These are phyloP conservation scores for Iselma pallidipennis DNA, from an alignment of 2,888 invertebrate species.

Conservation along the genomic window DNA sequence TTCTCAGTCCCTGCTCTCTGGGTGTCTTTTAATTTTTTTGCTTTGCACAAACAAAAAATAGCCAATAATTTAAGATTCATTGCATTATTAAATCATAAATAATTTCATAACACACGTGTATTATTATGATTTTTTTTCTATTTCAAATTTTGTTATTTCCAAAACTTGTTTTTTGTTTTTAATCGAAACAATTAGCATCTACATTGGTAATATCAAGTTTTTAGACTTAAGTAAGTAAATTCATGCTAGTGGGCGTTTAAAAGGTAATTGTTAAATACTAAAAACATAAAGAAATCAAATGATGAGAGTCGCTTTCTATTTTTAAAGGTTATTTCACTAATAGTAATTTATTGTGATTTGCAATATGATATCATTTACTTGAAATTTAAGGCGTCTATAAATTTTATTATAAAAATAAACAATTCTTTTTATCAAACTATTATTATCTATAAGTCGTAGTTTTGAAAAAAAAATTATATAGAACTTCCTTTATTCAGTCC, in stretches of 20 bases:
- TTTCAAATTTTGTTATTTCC: background rate
- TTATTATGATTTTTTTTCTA: conserved; percentile 3
- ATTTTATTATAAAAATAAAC: too few relatives aligned
- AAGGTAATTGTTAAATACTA: conserved; percentile 30
- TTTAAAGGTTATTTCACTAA: conserved; percentile 44
- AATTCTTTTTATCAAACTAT: background rate
- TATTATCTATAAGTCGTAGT: too few relatives aligned
- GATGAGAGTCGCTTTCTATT: conserved; percentile 44
- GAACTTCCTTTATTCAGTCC: too few relatives aligned
- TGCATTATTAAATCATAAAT: conserved; percentile 4
- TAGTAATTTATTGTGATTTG: conserved; percentile 23
- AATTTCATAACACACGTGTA: conserved; percentile 15
- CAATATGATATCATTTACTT: conserved; percentile 16
- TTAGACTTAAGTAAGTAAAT: conserved; percentile 13
- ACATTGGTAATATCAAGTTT: conserved; percentile 2
- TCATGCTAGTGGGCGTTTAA: conserved; percentile 17
- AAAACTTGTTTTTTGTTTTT: conserved; percentile 15
- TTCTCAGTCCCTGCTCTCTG: background rate
- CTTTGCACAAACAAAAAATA: background rate
- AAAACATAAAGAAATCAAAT: conserved; percentile 16
- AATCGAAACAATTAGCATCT: conserved; percentile 21
- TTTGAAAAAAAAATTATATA: too few relatives aligned
- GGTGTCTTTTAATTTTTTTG: background rate
- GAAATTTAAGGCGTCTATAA: conserved; percentile 6
- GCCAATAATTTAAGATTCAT: conserved; percentile 3